Evolutionary conservation across 2,888 invertebrate genomes (phyloP).

Genomic region (Chrysolina haemoptera): DNA sequence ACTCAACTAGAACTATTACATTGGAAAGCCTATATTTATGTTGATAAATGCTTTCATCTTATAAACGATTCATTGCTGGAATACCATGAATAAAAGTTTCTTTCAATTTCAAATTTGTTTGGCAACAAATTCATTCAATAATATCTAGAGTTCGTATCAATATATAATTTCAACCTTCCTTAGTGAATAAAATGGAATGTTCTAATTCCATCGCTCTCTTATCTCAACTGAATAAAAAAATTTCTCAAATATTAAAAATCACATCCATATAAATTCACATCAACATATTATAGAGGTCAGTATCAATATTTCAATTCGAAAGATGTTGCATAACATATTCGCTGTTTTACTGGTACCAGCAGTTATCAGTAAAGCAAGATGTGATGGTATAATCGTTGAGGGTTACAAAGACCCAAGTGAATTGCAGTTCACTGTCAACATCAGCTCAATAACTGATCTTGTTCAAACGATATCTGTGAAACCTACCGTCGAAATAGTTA

Average conservation of each 20-base stretch:
- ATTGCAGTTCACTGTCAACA: background rate
- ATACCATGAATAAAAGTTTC: too few species aligned
- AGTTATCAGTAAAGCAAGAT: background rate
- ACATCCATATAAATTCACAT: background rate
- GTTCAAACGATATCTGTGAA: background rate
- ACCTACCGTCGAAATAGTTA: background rate
- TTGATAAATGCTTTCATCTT: too few species aligned
- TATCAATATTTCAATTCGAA: background rate
- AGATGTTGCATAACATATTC: background rate
- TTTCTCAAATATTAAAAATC: background rate
- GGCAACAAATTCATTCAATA: too few species aligned
- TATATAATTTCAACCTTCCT: too few species aligned
- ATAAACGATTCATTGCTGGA: too few species aligned
- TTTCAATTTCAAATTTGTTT: too few species aligned
- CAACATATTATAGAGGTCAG: background rate
- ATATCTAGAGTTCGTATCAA: background rate
- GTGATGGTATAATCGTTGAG: conserved; percentile 20
- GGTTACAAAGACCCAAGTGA: conserved; percentile 1
- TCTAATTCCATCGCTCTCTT: background rate
- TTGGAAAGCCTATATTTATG: too few species aligned
- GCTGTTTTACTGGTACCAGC: background rate
- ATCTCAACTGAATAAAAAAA: background rate
- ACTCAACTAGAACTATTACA: too few species aligned
- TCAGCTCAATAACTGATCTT: background rate
- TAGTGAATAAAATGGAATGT: background rate